These are phyloP conservation scores for Phaonia tiefii DNA, from an alignment of 2,888 invertebrate genomes.

Conservation along the genomic window DNA sequence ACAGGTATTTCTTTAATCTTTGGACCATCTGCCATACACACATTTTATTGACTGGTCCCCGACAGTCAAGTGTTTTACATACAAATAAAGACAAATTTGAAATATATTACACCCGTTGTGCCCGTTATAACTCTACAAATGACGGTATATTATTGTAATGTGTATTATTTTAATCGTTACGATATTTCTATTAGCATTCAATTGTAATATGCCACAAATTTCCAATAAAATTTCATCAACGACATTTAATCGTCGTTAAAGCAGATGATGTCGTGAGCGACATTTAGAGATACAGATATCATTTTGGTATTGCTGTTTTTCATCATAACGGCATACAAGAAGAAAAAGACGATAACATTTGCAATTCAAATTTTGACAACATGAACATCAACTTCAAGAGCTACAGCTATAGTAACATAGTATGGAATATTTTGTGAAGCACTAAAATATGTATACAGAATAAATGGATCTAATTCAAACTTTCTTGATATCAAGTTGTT, in stretches of 20 bases:
- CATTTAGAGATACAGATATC: slow-evolving; percentile 25
- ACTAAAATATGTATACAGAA: slow-evolving; percentile 43
- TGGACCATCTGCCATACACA: too few species aligned
- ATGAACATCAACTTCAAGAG: neutral
- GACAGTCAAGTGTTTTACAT: too few species aligned
- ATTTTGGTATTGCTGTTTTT: slow-evolving; percentile 43
- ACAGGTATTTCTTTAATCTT: too few species aligned
- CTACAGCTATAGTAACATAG: too few species aligned
- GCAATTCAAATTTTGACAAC: slow-evolving; percentile 64
- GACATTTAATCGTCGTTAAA: neutral
- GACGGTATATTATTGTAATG: too few species aligned
- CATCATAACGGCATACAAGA: slow-evolving; percentile 49
- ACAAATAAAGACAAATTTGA: too few species aligned
- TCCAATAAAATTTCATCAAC: slow-evolving; percentile 50
- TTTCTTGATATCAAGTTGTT: slow-evolving; percentile 52
- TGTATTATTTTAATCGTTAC: slow-evolving; percentile 33
- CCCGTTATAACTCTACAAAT: too few species aligned
- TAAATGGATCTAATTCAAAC: slow-evolving; percentile 34
- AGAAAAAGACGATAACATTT: slow-evolving; percentile 48
- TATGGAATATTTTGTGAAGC: slow-evolving; percentile 27
- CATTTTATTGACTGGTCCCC: too few species aligned
- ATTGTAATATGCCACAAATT: slow-evolving; percentile 52
- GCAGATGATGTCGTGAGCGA: slow-evolving; percentile 15
- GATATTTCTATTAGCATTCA: slow-evolving; percentile 45
- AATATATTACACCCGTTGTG: too few species aligned